phyloP scores from a whole-genome alignment of 2,888 invertebrate genomes.

The Ramazzottius varieornatus region DNA sequence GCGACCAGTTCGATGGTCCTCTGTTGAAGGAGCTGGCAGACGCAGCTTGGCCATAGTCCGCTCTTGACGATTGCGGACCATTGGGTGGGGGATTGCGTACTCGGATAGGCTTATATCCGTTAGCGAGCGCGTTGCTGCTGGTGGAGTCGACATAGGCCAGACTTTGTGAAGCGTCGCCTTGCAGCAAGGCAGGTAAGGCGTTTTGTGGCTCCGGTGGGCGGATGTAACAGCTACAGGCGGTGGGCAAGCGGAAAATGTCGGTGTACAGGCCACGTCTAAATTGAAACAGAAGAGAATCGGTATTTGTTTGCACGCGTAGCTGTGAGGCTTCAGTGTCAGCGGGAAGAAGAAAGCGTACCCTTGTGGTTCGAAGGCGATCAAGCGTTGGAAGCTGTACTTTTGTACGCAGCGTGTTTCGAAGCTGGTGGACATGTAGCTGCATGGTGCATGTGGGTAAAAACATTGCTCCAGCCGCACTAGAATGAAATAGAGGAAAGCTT shows the following conservation, averaged over 20 bases:
- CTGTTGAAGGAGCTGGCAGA: too few species aligned
- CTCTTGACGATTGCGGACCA: too few species aligned
- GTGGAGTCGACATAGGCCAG: background rate
- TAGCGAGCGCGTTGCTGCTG: background rate
- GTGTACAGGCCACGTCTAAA: constrained; percentile 14
- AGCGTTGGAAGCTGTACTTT: constrained; percentile 1
- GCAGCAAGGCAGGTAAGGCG: background rate
- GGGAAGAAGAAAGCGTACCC: too few species aligned
- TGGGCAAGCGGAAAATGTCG: constrained; percentile 17
- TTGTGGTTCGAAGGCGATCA: background rate
- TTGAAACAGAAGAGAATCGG: background rate
- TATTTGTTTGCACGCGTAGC: too few species aligned
- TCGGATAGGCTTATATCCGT: background rate
- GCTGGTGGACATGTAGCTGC: background rate
- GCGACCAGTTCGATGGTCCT: too few species aligned
- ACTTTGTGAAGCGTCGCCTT: background rate
- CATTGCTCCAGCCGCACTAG: background rate
- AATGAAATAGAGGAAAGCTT: background rate
- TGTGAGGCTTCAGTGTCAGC: too few species aligned
- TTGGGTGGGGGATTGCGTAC: background rate
- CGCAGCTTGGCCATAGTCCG: too few species aligned
- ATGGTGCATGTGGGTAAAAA: background rate
- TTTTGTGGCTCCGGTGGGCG: constrained; percentile 4
- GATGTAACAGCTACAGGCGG: constrained; percentile 17
- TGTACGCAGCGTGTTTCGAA: background rate